Evolutionary conservation across 2,888 invertebrate species (phyloP).

Genomic region (Thera britannica): DNA sequence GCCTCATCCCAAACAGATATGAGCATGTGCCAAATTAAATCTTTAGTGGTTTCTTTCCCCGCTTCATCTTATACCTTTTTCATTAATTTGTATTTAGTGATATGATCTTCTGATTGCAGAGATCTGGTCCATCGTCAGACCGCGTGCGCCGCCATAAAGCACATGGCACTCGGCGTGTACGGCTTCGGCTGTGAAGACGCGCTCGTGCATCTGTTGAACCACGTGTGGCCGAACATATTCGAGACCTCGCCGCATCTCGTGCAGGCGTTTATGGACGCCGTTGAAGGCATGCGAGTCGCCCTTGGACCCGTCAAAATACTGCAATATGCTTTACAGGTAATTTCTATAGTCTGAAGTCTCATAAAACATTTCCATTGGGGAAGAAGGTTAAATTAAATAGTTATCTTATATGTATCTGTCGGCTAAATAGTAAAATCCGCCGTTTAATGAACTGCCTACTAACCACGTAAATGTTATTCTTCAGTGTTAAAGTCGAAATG

Average conservation of each 20-base stretch:
- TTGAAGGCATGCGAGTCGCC: conserved; percentile 98
- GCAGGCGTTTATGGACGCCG: conserved; percentile 99
- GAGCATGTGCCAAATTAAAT: too few relatives aligned
- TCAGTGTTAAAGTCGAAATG: too few relatives aligned
- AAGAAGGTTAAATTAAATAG: too few relatives aligned
- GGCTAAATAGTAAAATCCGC: too few relatives aligned
- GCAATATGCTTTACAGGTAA: conserved; percentile 97
- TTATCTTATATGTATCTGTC: too few relatives aligned
- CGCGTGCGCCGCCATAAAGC: conserved; percentile 99
- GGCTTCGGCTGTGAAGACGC: conserved; percentile 99
- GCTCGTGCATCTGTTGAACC: conserved; percentile 97
- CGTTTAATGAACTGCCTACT: too few relatives aligned
- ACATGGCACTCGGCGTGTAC: conserved; percentile 99
- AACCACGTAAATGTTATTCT: too few relatives aligned
- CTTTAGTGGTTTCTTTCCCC: too few relatives aligned
- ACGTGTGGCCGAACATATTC: conserved; percentile 99
- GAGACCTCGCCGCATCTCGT: conserved; percentile 99
- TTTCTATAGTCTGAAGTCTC: conserved; percentile 4
- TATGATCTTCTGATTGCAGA: conserved; percentile 69
- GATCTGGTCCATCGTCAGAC: conserved; percentile 99
- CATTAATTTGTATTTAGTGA: too few relatives aligned
- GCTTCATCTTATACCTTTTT: too few relatives aligned
- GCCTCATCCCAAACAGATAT: background rate
- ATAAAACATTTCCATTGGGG: background rate
- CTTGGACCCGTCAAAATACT: conserved; percentile 98